Conservation (phyloP, 2,888 invertebrate species). For the Zygothrica quintamaculata region DNA sequence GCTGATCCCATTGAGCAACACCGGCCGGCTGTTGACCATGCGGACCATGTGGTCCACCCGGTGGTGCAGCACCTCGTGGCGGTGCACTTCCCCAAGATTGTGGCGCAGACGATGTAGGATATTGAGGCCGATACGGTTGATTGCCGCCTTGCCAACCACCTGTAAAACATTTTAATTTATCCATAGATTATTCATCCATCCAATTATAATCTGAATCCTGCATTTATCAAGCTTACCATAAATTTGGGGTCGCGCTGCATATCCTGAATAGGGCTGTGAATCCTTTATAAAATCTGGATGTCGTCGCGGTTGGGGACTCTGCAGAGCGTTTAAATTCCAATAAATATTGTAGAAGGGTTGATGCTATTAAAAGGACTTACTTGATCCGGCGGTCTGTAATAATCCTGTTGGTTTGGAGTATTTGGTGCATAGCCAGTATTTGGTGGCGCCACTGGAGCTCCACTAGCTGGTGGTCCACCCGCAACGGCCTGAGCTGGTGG, state of each 20-base stretch:
- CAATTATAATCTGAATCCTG: too few species aligned
- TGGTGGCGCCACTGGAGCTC: conserved; percentile 85
- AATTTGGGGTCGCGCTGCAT: conserved; percentile 88
- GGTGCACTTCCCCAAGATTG: conserved; percentile 83
- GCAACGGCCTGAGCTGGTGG: conserved; percentile 85
- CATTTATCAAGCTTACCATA: conserved; percentile 89
- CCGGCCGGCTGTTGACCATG: conserved; percentile 83
- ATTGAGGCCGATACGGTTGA: conserved; percentile 85
- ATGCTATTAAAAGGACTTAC: too few species aligned
- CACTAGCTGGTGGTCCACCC: conserved; percentile 81
- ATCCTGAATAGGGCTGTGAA: conserved; percentile 88
- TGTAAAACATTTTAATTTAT: conserved; percentile 49
- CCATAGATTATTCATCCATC: too few species aligned
- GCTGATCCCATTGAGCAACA: conserved; percentile 85
- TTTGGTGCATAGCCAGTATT: conserved; percentile 84
- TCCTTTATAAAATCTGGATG: conserved; percentile 94
- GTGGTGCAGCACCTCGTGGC: conserved; percentile 82
- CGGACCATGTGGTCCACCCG: conserved; percentile 80
- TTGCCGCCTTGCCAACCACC: conserved; percentile 88
- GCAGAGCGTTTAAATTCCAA: conserved; percentile 80
- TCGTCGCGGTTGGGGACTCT: conserved; percentile 89
- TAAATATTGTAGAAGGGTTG: neutral
- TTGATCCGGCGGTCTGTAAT: conserved; percentile 85
- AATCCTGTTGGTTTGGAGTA: conserved; percentile 86
- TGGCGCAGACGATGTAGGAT: conserved; percentile 82